Conservation (phyloP, 2,888 invertebrate species). For the Chironomus tentans region DNA sequence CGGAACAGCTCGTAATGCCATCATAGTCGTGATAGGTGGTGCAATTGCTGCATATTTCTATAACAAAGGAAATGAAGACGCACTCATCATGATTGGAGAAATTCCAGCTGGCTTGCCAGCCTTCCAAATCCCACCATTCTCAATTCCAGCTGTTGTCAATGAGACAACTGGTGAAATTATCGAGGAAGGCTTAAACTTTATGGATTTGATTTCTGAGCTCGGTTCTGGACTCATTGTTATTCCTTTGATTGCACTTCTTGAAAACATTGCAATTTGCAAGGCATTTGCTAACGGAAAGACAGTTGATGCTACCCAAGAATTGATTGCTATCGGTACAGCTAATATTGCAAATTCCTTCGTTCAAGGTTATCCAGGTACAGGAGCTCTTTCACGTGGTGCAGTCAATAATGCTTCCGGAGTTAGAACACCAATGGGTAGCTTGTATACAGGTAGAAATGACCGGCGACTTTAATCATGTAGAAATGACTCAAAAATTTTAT, state of each 20-base stretch:
- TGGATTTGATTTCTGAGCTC: conserved; percentile 67
- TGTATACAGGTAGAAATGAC: conserved; percentile 58
- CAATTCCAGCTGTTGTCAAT: conserved; percentile 49
- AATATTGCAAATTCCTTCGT: conserved; percentile 81
- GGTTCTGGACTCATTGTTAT: conserved; percentile 79
- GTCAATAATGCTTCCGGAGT: conserved; percentile 86
- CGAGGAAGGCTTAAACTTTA: conserved; percentile 41
- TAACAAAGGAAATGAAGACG: conserved; percentile 41
- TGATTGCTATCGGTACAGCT: conserved; percentile 73
- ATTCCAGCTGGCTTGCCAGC: conserved; percentile 67
- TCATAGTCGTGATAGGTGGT: conserved; percentile 67
- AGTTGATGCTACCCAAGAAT: conserved; percentile 85
- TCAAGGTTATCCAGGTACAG: conserved; percentile 71
- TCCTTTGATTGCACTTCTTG: conserved; percentile 77
- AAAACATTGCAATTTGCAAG: conserved; percentile 87
- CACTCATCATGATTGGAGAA: conserved; percentile 59
- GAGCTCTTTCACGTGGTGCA: conserved; percentile 75
- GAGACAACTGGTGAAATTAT: conserved; percentile 43
- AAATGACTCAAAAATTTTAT: background rate
- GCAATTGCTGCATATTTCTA: conserved; percentile 57
- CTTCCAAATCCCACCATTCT: conserved; percentile 58
- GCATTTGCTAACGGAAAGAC: conserved; percentile 73
- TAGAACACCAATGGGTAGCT: conserved; percentile 70
- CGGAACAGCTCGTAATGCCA: conserved; percentile 74
- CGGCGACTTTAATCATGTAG: background rate